phyloP scores from a whole-genome alignment of 2,888 invertebrate species.

The Polydesmus complanatus region DNA sequence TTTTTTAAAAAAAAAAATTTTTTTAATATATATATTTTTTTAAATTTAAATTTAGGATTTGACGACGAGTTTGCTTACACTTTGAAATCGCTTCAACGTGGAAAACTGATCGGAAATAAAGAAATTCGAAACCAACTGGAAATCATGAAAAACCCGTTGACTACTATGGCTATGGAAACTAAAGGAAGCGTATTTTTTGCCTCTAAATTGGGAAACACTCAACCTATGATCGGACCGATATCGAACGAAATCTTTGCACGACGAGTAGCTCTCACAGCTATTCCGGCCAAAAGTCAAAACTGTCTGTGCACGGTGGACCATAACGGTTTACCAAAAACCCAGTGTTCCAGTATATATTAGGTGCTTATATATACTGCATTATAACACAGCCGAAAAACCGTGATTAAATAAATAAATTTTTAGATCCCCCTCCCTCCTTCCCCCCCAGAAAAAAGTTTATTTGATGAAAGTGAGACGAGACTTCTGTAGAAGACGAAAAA shows the following conservation, averaged over 20 bases:
- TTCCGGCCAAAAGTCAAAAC: conserved; percentile 9
- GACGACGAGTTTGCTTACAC: conserved; percentile 31
- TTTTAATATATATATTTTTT: not conserved
- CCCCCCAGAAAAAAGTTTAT: no score
- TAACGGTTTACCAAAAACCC: not conserved
- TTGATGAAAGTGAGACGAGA: no score
- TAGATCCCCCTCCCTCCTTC: no score
- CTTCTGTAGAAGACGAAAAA: no score
- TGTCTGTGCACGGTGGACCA: conserved; percentile 3
- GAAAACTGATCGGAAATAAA: conserved; percentile 24
- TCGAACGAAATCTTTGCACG: conserved; percentile 31
- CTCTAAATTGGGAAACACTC: conserved; percentile 25
- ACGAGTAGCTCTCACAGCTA: conserved; percentile 5
- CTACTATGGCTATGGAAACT: conserved; percentile 32
- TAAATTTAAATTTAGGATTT: conserved; percentile 25
- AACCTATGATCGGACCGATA: conserved; percentile 25
- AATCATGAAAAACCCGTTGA: conserved; percentile 32
- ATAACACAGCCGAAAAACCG: no score
- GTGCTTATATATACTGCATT: no score
- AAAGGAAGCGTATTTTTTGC: conserved; percentile 32
- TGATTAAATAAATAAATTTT: no score
- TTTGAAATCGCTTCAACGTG: conserved; percentile 24
- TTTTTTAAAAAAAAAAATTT: not conserved
- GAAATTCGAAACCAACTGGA: conserved; percentile 27
- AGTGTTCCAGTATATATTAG: conserved; percentile 1